phyloP scores from a whole-genome alignment of 2,888 invertebrate species.

The Apodemia duryi region DNA sequence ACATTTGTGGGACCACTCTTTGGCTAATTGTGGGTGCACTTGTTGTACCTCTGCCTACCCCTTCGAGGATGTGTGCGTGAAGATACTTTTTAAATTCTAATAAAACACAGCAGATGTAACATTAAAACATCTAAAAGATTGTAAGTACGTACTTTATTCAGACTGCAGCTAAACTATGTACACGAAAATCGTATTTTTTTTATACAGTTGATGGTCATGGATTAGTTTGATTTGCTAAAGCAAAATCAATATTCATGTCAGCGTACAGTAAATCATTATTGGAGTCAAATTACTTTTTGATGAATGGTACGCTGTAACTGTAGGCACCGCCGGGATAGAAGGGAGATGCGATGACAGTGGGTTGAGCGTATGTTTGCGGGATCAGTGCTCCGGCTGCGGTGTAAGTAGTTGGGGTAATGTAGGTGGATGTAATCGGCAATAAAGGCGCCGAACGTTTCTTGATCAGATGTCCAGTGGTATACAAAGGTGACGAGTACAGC shows the following conservation, averaged over 20 bases:
- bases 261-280: not conserved
- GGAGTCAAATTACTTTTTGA: slow-evolving; percentile 26
- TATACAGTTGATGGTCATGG: too few species aligned
- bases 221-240: too few species aligned
- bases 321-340: slow-evolving; percentile 26
- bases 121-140: not conserved
- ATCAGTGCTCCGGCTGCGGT: not conserved
- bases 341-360: slow-evolving; percentile 37
- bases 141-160: not conserved
- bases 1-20: too few species aligned
- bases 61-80: too few species aligned
- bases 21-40: too few species aligned
- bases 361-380: slow-evolving; percentile 21
- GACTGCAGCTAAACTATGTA: not conserved
- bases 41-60: too few species aligned
- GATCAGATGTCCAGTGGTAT: slow-evolving; percentile 1
- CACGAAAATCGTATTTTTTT: not conserved
- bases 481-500: not conserved
- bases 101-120: too few species aligned
- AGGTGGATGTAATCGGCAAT: not conserved
- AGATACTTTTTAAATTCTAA: too few species aligned
- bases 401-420: not conserved
- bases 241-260: too few species aligned
- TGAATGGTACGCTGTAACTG: slow-evolving; percentile 24
- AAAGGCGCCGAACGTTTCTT: not conserved